Evolutionary conservation across 1,140 invertebrate species (phyloP).

Genomic region (Euwallacea fornicatus): DNA sequence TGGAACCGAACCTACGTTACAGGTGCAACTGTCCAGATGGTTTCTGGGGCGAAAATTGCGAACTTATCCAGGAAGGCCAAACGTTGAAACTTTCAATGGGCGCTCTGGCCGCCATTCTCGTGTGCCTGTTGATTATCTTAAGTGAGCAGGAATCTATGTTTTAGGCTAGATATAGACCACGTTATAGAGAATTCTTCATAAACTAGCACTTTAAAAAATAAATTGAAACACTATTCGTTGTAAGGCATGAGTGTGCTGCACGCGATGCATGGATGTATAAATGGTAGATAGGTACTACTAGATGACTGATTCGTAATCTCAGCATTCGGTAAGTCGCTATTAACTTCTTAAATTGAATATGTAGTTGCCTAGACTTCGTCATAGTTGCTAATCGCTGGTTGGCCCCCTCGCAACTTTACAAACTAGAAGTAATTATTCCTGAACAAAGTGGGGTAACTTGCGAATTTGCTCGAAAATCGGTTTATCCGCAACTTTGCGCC

Average conservation of each 20-base stretch:
- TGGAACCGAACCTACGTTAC: conserved; percentile 80
- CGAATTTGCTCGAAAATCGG: conserved; percentile 4
- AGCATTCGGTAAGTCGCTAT: too few species aligned
- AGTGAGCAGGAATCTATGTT: conserved; percentile 66
- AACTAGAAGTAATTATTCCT: background rate
- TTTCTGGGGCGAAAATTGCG: conserved; percentile 93
- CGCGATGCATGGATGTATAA: too few species aligned
- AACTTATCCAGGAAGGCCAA: conserved; percentile 88
- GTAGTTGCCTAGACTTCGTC: too few species aligned
- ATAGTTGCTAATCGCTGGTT: too few species aligned
- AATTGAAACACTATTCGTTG: too few species aligned
- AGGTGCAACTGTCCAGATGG: conserved; percentile 85
- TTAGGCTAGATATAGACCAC: background rate
- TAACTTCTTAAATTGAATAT: too few species aligned
- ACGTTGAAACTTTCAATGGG: conserved; percentile 92
- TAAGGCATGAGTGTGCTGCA: too few species aligned
- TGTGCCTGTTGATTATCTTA: conserved; percentile 91
- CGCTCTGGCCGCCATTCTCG: conserved; percentile 87
- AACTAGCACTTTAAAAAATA: too few species aligned
- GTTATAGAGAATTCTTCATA: too few species aligned
- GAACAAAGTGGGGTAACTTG: conserved; percentile 3
- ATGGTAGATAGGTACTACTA: background rate
- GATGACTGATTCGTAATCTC: background rate
- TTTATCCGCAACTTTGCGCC: conserved; percentile 7
- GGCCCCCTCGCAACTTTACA: too few species aligned